phyloP scores from a whole-genome alignment of 2,888 invertebrate species.

The Acronicta psi region DNA sequence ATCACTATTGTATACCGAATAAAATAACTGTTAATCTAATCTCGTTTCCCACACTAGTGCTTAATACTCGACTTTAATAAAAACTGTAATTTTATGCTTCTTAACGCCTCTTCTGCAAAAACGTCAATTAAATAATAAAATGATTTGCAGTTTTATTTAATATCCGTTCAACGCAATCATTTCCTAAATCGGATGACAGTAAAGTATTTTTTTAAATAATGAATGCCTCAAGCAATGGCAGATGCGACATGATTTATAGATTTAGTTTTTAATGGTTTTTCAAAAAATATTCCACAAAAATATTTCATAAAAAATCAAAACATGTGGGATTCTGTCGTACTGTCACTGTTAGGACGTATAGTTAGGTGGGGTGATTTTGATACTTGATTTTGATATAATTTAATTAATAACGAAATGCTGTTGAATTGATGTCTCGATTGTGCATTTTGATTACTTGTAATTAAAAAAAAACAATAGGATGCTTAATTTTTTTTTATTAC shows the following conservation, averaged over 20 bases:
- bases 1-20: neutral
- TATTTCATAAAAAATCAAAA: conserved; percentile 80
- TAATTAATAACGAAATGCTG: neutral
- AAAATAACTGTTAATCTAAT: conserved; percentile 16
- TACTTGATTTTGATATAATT: conserved; percentile 42
- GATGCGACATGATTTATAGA: conserved; percentile 85
- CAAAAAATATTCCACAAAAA: conserved; percentile 78
- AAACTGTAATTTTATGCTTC: conserved; percentile 22
- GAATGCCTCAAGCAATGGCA: conserved; percentile 71
- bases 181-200: conserved; percentile 62
- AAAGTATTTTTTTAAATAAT: conserved; percentile 61
- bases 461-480: too few relatives aligned
- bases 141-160: conserved; percentile 40
- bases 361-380: conserved; percentile 52
- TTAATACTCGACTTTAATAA: conserved; percentile 27
- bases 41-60: conserved; percentile 23
- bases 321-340: conserved; percentile 79
- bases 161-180: conserved; percentile 28
- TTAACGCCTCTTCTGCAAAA: conserved; percentile 33
- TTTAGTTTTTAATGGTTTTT: conserved; percentile 84
- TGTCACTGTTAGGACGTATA: conserved; percentile 64
- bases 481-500: too few relatives aligned
- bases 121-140: conserved; percentile 26
- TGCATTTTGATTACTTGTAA: too few relatives aligned
- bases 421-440: too few relatives aligned